Evolutionary conservation across 2,113 vertebrate genomes (phyloP), one percentile per base, ranked within the genome.

Genomic region (Sebastes schlegelii): DNA sequence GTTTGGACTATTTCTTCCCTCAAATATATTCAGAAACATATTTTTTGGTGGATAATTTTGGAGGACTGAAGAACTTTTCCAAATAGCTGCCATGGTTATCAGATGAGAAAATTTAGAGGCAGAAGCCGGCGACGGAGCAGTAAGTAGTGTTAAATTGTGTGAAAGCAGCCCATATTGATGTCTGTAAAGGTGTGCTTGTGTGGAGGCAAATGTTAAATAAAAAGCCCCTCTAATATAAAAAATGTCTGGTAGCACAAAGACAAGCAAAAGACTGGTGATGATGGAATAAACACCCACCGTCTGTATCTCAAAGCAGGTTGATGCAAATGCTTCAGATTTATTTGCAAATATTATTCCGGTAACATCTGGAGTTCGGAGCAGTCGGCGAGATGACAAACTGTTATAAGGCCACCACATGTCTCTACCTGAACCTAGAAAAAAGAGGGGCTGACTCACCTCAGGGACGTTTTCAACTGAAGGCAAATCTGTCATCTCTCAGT

Each of bases 401-500:
- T 34, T 63, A 16, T 40, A 61, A 66, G 54, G 60, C 23, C 70
- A 60, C 63, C 46, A 49, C 77, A 78, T 57, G 64, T 78, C 68
- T 78, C 68, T 58, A 68, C 74, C 73, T 68, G 70, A 63, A 69
- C 58, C 57, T 13, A 51, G 55, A 58, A 69, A 86, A 34, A 64
- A 43, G 17, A 62, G 5, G 34, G 57, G 4, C 57, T 66, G 77
- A 46, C 43, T 83, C 65, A 45, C 69, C 48, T 84, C 40, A 19
- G 68, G 65, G 74, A 77, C 71, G 34, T 10, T 40, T 62, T 85
- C 62, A 74, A 68, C 40, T 75, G 34, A 70, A 84, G 26, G 23
- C 11, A 87, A 81, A 86, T 88, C 63, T 91, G 80, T 77, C 77
- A 77, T 72, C 58, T 55, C 74, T 89, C 75, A 62, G 57, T 86